These are phyloP conservation scores for Bufo bufo DNA, from an alignment of 2,113 vertebrate genomes.

Conservation along the genomic window DNA sequence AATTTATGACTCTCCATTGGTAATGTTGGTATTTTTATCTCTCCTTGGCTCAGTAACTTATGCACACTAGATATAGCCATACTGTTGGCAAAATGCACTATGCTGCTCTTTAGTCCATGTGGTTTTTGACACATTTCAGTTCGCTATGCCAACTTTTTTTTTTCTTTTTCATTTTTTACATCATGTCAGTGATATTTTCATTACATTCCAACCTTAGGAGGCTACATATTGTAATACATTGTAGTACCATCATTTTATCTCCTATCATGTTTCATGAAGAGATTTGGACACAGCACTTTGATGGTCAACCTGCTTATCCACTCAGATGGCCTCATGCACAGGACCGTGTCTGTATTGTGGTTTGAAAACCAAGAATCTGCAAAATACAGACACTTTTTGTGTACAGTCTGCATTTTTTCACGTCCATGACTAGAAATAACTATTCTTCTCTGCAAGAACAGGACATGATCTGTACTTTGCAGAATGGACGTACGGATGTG, in stretches of 20 bases:
- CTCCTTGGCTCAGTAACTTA: not conserved
- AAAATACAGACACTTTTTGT: too few species aligned
- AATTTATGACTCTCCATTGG: not conserved
- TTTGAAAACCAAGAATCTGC: too few species aligned
- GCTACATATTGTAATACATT: not conserved
- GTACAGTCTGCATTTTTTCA: too few species aligned
- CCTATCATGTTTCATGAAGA: not conserved
- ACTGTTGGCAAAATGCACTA: not conserved
- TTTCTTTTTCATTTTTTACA: not conserved
- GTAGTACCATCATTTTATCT: not conserved
- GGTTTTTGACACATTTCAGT: conserved; percentile 24
- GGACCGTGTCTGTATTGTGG: too few species aligned
- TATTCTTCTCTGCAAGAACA: too few species aligned
- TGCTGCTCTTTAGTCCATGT: conserved; percentile 25
- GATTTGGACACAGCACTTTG: not conserved
- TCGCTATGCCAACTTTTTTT: not conserved
- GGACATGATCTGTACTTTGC: too few species aligned
- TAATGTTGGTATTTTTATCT: not conserved
- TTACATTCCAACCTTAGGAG: conserved; percentile 22
- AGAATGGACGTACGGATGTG: too few species aligned
- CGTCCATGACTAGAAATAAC: too few species aligned
- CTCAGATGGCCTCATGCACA: not conserved
- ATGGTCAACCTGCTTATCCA: not conserved
- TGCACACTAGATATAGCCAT: conserved; percentile 38
- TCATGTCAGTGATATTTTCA: not conserved